Evolutionary conservation across 2,113 vertebrate genomes (phyloP), one percentile per base, ranked within the genome.

Genomic region (Panurus biarmicus): DNA sequence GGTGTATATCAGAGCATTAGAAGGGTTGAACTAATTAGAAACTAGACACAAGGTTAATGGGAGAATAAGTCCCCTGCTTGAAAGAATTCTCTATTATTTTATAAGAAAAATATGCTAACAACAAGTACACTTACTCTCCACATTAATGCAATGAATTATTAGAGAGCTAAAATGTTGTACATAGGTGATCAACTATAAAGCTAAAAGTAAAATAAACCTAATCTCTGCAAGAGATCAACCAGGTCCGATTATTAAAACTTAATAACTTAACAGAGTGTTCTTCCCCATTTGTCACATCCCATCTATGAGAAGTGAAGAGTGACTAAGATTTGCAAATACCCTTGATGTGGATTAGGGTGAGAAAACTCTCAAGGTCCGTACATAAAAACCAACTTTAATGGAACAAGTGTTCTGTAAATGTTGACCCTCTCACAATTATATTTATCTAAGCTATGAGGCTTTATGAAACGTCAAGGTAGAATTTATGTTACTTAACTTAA

Each of bases 291-390:
- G 26, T 70, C 26, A 58, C 20, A 38, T n/a, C 17, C 28, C 24
- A 35, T 11, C 23, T 8, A 31, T 18, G 14, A 25, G 21, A 25
- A 51, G 17, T 17, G 20, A 38, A 51, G 20, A 38, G 14, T 1
- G 1, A 57, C 42, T 29, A 24, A n/a, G 7, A 38, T n/a, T 57
- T 2, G 0, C 28, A 77, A 45, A 77, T 15, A 40, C 14, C 11
- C 7, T 51, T 44, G 10, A 50, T 1, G 0, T 14, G 23, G 36
- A n/a, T 65, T 38, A 29, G 25, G 29, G 8, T 19, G 24, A n/a
- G 28, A 23, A 31, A 58, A 72, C 7, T 58, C 36, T 57, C 24
- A 35, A 72, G 10, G 24, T 65, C 58, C 38, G 24, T 51, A 26
- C 28, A 31, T 29, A 38, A 84, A 65, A 35, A 38, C 1, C 20